Base-by-base conservation (phyloP, 2,797 vertebrate species). In the Austrolebias charrua region DNA sequence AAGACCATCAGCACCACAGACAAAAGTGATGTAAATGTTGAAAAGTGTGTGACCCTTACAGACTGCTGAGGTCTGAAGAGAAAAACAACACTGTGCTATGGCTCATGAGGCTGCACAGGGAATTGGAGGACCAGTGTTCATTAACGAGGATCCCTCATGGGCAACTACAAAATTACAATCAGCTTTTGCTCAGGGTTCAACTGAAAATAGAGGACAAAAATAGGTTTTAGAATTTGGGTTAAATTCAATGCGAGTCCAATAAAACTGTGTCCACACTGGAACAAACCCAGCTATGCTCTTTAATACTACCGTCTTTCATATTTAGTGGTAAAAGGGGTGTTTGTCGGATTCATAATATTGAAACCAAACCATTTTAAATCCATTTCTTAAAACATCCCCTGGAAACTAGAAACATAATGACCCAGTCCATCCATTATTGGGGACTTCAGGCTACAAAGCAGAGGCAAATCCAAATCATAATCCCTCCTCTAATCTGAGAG, bases 401-500 rank as follows among this genome's bases (percentile, higher is more conserved):
- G 45, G 55, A 55, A 71, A 62, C 43, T 38, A 61, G 69, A 78
- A 40, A 59, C 55, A 78, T 40, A 46, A 20, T 20, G 76, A 55
- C 31, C 52, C 20, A 63, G 56, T 63, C 62, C 55, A 65, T 63
- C 51, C 83, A 71, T 86, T 81, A 84, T 81, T 78, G 64, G 75
- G 67, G 47, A 59, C 82, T 75, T 40, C 38, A 12, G 56, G 65
- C 70, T 69, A 71, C 59, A 83, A 86, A 80, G 53, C 78, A 79
- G 76, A 86, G 73, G 77, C 79, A 91, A 90, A 91, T 90, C 88
- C 82, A 80, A 86, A 82, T 78, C 69, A 82, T 90, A 90, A 90
- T 90, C 86, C 91, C 90, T 86, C 89, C 91, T 91, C 88, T 88
- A 88, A 89, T 89, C 87, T 83, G 83, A 84, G 63, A 85, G 85